Percentiles rank a stretch among this genome's conserved stretches.
Evolutionary conservation across 2,113 vertebrate genomes (phyloP).

Genomic region (Lophochroa leadbeateri): DNA sequence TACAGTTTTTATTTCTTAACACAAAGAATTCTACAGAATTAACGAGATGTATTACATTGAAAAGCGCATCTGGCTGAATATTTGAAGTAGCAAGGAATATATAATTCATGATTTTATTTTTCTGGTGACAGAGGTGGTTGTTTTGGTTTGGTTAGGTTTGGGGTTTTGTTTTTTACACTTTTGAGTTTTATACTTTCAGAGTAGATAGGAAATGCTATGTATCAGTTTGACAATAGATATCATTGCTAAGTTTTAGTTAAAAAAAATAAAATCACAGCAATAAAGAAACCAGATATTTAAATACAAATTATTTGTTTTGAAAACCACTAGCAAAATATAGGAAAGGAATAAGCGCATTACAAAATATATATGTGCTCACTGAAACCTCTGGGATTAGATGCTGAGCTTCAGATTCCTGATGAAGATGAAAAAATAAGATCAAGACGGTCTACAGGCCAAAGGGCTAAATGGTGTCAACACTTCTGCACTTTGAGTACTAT

Average conservation of each 20-base stretch:
- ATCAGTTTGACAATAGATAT: background rate
- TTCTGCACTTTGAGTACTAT: background rate
- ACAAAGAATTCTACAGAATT: background rate
- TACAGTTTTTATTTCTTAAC: background rate
- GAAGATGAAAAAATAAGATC: background rate
- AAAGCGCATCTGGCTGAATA: background rate
- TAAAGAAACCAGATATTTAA: background rate
- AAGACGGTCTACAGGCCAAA: background rate
- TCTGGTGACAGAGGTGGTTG: background rate
- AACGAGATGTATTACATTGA: background rate
- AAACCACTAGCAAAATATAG: background rate
- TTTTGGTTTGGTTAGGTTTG: background rate
- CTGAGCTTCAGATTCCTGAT: background rate
- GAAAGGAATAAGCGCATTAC: background rate
- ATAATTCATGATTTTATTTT: background rate
- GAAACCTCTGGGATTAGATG: background rate
- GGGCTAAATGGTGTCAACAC: background rate
- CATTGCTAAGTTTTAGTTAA: background rate
- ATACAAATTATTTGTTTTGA: background rate
- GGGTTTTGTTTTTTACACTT: background rate
- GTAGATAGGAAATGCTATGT: background rate
- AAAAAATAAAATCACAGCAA: background rate
- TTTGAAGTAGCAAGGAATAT: background rate
- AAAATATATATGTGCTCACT: background rate
- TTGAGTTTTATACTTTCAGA: background rate